A percentile compares a stretch with the other conserved stretches of the same genome.
These are phyloP conservation scores for Vesta saturnalis DNA, from an alignment of 2,888 invertebrate genomes.

Conservation along the genomic window DNA sequence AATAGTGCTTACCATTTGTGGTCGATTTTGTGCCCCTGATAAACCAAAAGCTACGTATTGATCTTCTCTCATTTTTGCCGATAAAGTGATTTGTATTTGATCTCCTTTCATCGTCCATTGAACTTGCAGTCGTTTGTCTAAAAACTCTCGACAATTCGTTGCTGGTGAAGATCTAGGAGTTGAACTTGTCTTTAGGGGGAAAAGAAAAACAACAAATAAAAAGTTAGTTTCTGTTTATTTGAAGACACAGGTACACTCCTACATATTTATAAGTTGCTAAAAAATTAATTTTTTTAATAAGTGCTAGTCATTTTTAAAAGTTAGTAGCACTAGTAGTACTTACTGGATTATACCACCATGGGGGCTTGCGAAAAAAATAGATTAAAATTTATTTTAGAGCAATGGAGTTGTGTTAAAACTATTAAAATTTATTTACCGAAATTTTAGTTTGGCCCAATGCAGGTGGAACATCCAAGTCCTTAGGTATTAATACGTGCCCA, in stretches of 20 bases:
- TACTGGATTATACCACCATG: slow-evolving; percentile 94
- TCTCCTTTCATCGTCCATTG: slow-evolving; percentile 86
- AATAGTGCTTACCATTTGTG: slow-evolving; percentile 73
- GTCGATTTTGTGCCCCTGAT: slow-evolving; percentile 78
- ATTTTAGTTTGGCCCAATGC: slow-evolving; percentile 91
- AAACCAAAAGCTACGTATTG: slow-evolving; percentile 91
- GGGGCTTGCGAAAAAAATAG: slow-evolving; percentile 69
- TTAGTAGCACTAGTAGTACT: slow-evolving; percentile 65
- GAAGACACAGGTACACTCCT: slow-evolving; percentile 26
- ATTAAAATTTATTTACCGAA: slow-evolving; percentile 71
- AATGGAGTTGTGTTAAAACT: background rate
- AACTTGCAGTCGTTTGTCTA: slow-evolving; percentile 85
- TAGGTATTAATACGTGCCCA: slow-evolving; percentile 88
- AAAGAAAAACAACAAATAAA: slow-evolving; percentile 43
- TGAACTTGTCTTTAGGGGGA: slow-evolving; percentile 76
- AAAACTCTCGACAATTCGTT: slow-evolving; percentile 85
- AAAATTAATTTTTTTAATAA: slow-evolving; percentile 15
- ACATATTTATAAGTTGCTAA: background rate
- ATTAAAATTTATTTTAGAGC: slow-evolving; percentile 19
- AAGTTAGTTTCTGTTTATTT: slow-evolving; percentile 33
- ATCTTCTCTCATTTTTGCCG: slow-evolving; percentile 81
- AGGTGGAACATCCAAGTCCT: slow-evolving; percentile 89
- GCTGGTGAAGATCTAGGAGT: slow-evolving; percentile 71
- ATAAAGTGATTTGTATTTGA: slow-evolving; percentile 79
- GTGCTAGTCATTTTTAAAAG: slow-evolving; percentile 19